Percentiles rank a stretch among this genome's conserved stretches.
Conservation (phyloP, 2,888 invertebrate genomes). For the Linyphia triangularis region DNA sequence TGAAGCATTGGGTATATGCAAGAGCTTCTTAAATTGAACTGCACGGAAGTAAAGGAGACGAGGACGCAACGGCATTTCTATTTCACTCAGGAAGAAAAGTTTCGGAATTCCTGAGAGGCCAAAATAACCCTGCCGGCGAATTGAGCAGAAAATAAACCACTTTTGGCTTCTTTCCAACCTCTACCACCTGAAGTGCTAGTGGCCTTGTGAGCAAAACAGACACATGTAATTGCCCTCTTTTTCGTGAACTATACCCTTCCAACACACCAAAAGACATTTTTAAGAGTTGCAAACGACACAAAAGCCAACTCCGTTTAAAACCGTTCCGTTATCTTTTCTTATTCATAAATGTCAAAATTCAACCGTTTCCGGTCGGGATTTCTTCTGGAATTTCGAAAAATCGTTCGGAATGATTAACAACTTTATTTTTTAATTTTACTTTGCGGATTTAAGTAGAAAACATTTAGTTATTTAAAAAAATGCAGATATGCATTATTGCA, state of each 20-base stretch:
- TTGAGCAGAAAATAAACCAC: constrained; percentile 16
- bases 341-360: too few relatives aligned
- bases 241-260: neutral
- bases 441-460: too few relatives aligned
- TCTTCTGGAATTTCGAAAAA: too few relatives aligned
- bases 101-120: constrained; percentile 1
- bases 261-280: neutral
- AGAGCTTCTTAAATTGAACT: neutral
- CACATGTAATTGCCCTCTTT: constrained; percentile 10
- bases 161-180: neutral
- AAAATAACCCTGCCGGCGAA: constrained; percentile 16
- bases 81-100: neutral
- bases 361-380: too few relatives aligned
- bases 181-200: neutral
- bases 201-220: constrained; percentile 13
- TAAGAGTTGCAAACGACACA: neutral
- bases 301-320: too few relatives aligned
- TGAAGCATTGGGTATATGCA: too few relatives aligned
- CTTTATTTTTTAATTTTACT: too few relatives aligned
- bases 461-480: too few relatives aligned
- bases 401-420: too few relatives aligned
- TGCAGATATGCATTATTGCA: too few relatives aligned
- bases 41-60: neutral
- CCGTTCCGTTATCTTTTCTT: too few relatives aligned
- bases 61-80: neutral